phyloP scores from a whole-genome alignment of 2,113 vertebrate genomes.

The Bufo bufo region DNA sequence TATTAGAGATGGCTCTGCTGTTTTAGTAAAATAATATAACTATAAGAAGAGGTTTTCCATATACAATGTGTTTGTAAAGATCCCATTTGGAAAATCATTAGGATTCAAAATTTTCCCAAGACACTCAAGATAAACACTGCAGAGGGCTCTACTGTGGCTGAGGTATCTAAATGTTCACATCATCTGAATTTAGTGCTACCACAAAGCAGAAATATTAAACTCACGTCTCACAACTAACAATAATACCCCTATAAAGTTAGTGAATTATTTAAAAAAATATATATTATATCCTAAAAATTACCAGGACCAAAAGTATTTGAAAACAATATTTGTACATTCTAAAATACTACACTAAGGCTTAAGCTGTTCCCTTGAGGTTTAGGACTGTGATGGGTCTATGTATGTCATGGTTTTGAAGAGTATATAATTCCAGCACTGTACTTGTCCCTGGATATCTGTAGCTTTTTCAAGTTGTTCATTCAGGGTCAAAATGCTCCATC shows the following conservation, averaged over 20 bases:
- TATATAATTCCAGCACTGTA: not conserved
- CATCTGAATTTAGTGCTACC: not conserved
- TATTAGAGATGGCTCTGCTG: not conserved
- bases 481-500: too few relatives aligned
- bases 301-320: not conserved
- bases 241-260: not conserved
- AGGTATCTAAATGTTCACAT: not conserved
- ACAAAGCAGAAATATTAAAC: not conserved
- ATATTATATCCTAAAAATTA: not conserved
- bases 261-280: not conserved
- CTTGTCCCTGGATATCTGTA: not conserved
- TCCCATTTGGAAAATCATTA: slow-evolving; percentile 18
- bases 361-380: too few relatives aligned
- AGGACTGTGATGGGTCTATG: not conserved
- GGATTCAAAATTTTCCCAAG: not conserved
- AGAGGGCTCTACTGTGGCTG: not conserved
- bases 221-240: not conserved
- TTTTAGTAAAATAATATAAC: slow-evolving; percentile 19
- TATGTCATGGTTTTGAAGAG: not conserved
- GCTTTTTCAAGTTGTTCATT: too few relatives aligned
- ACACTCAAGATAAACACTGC: not conserved
- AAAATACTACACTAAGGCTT: not conserved
- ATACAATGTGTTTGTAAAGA: not conserved
- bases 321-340: not conserved
- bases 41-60: not conserved